A percentile compares a stretch with the other conserved stretches of the same genome.
Conservation (phyloP, 2,797 vertebrate species). For the Orientallactaga sibirica region DNA sequence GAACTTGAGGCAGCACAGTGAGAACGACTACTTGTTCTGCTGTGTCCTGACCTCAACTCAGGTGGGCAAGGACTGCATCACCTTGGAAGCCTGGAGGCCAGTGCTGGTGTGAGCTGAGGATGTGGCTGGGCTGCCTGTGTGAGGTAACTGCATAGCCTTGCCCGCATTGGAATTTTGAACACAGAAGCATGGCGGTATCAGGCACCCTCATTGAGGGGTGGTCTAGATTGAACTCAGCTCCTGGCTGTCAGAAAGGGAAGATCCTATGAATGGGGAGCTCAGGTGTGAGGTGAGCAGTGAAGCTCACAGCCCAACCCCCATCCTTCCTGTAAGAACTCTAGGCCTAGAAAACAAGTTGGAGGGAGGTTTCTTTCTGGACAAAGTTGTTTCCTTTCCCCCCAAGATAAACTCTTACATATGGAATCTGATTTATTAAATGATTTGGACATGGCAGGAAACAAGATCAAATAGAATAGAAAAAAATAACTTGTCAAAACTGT, state of each 20-base stretch:
- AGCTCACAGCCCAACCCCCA: not conserved
- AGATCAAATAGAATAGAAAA: constrained; percentile 64
- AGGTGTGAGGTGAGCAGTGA: fast-evolving
- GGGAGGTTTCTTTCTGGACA: not conserved
- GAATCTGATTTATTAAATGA: constrained; percentile 77
- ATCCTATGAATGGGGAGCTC: not conserved
- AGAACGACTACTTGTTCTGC: not conserved
- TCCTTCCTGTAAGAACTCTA: not conserved
- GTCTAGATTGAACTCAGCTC: not conserved
- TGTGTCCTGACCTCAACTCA: not conserved
- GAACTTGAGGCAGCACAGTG: not conserved
- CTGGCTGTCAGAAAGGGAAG: no score
- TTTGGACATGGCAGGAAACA: constrained; percentile 60
- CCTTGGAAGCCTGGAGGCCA: not conserved
- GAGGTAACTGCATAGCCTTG: not conserved
- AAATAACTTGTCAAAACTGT: constrained; percentile 53
- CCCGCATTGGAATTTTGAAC: not conserved
- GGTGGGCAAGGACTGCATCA: not conserved
- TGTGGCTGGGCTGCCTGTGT: not conserved
- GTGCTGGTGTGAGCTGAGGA: not conserved
- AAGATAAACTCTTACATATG: not conserved
- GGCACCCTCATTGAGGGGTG: not conserved
- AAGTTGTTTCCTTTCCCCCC: not conserved
- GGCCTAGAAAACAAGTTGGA: not conserved
- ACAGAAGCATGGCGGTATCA: no score